Evolutionary conservation across 2,888 invertebrate species (phyloP).

Genomic region (Troilus luridus): DNA sequence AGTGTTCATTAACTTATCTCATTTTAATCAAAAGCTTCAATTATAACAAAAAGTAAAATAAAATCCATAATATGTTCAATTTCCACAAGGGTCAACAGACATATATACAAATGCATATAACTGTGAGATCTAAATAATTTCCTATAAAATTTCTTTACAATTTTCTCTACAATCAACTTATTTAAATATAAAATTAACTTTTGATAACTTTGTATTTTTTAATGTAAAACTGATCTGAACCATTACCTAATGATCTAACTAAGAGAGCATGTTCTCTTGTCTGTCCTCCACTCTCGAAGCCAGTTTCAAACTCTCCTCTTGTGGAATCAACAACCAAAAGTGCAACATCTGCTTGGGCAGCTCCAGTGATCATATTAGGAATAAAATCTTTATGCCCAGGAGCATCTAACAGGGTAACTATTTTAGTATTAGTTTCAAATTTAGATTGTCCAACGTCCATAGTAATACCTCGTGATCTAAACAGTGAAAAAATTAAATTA

Average conservation of each 20-base stretch:
- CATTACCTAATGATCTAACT: slow-evolving; percentile 80
- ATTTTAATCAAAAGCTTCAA: background rate
- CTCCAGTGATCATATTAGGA: slow-evolving; percentile 99
- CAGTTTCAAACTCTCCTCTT: slow-evolving; percentile 98
- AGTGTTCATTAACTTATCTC: too few species aligned
- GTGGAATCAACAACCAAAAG: slow-evolving; percentile 96
- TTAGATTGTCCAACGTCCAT: slow-evolving; percentile 97
- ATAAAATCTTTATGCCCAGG: slow-evolving; percentile 99
- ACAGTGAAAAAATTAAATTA: background rate
- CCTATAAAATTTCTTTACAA: background rate
- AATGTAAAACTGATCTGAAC: background rate
- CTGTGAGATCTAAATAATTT: background rate
- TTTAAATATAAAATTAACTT: background rate
- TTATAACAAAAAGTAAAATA: too few species aligned
- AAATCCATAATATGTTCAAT: too few species aligned
- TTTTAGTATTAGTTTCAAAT: slow-evolving; percentile 89
- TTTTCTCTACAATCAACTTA: background rate
- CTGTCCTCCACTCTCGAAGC: slow-evolving; percentile 98
- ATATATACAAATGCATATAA: background rate
- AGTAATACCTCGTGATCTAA: slow-evolving; percentile 92
- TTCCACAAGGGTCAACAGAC: too few species aligned
- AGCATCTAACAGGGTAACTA: slow-evolving; percentile 91
- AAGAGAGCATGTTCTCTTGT: slow-evolving; percentile 97
- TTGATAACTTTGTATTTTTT: background rate
- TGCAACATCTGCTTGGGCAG: slow-evolving; percentile 98